Base-by-base conservation (phyloP, 2,888 invertebrate genomes). In the Callinectes sapidus region DNA sequence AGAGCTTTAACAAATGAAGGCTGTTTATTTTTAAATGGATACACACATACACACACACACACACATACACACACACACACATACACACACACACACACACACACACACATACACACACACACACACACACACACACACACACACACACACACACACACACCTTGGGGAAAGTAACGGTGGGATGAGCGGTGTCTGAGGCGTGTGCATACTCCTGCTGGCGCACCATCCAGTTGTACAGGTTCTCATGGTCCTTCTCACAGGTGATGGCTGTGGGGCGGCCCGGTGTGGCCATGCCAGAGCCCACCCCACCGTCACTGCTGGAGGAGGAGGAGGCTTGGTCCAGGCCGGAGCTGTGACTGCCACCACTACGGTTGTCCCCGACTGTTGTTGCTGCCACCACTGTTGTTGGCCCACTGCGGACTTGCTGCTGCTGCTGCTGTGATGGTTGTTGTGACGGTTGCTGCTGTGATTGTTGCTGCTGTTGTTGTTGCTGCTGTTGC, bases 141-240 rank as follows among this genome's bases (percentile, higher is more conserved):
- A 77, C 77, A 77, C 28, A 77, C 77, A 71, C 66, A 77, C 39
- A 71, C 71, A 90, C 48, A 85, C 32, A 66, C 23, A 35, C 18
- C 92, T 93, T 87, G 18, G 89, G 71, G 90, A 94, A 94, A 42
- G 87, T 92, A 16, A 92, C 94, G 0, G 93, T 90, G 35, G 92
- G 91, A 10, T 71, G 90, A 35, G 91, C 81, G n/a, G 89, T 89
- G 35, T 92, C 91, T 28, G 92, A 97, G 87, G 95, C 95, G 90
- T 96, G 96, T 92, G 96, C 96, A 94, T 96, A 96, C 94, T 96
- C 96, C 95, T 98, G 98, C 95, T 99, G 98, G 95, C 98, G 98
- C 1, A 98, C 98, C 99, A 99, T 99, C 99, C 99, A 99, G 95
- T 98, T 98, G 96, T 99, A 99, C 86, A 99, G 96, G 96, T 99